Percentiles rank a stretch among this genome's conserved stretches.
Conservation (phyloP, 2,113 vertebrate species). For the Actenoides hombroni region DNA sequence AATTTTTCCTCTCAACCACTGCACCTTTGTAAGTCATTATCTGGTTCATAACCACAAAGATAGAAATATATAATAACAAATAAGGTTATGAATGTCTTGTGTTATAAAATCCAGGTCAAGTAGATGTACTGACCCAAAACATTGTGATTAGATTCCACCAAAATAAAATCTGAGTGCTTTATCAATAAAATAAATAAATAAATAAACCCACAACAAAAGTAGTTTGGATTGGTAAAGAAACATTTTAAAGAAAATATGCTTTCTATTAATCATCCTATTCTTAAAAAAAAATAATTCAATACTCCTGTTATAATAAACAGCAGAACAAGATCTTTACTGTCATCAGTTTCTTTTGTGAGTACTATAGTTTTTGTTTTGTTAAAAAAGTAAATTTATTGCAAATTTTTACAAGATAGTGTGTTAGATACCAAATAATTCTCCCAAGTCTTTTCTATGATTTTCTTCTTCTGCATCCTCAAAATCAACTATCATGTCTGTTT, state of each 20-base stretch:
- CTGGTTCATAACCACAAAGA: accelerated
- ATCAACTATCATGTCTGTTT: background rate
- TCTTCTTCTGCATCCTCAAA: background rate
- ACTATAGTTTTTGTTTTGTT: background rate
- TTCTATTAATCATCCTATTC: background rate
- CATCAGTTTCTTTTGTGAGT: background rate
- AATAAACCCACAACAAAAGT: background rate
- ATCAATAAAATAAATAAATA: too few relatives aligned
- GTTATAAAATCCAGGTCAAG: background rate
- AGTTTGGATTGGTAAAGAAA: background rate
- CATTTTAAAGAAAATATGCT: background rate
- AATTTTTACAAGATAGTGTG: background rate
- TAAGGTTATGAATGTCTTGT: background rate
- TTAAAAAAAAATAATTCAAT: background rate
- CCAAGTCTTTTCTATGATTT: accelerated
- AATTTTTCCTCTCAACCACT: background rate
- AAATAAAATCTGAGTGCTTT: background rate
- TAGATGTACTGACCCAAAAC: background rate
- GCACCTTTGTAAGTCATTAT: background rate
- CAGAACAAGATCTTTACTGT: background rate
- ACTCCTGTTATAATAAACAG: background rate
- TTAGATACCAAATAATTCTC: background rate
- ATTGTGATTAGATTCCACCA: background rate
- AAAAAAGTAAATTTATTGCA: background rate
- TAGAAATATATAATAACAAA: background rate